phyloP scores from a whole-genome alignment of 2,888 invertebrate genomes.

The Gastrophysa polygoni region DNA sequence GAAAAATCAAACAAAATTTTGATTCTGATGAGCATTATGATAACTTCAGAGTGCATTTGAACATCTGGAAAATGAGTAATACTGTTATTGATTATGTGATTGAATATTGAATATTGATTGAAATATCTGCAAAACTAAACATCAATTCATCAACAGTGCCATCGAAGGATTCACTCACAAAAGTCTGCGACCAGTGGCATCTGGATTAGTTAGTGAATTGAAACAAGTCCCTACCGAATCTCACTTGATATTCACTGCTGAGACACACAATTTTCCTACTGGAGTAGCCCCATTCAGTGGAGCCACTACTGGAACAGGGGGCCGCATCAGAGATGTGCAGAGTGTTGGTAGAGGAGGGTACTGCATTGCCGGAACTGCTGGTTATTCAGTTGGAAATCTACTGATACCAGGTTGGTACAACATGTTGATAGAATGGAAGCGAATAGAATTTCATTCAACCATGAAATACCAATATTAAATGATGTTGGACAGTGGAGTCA shows the following conservation, averaged over 20 bases:
- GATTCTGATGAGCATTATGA: too few species aligned
- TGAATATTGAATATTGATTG: too few species aligned
- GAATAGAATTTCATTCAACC: too few species aligned
- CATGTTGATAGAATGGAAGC: too few species aligned
- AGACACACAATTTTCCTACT: slow-evolving; percentile 98
- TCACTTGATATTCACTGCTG: slow-evolving; percentile 96
- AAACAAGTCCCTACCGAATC: slow-evolving; percentile 64
- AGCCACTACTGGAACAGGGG: slow-evolving; percentile 97
- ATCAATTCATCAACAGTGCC: slow-evolving; percentile 63
- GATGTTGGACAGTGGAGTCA: too few species aligned
- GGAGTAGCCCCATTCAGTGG: slow-evolving; percentile 98
- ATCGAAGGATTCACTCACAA: slow-evolving; percentile 81
- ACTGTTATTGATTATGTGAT: too few species aligned
- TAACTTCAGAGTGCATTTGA: too few species aligned
- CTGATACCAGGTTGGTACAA: slow-evolving; percentile 82
- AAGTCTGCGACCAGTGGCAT: slow-evolving; percentile 70
- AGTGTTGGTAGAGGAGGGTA: slow-evolving; percentile 93
- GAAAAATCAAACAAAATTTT: too few species aligned
- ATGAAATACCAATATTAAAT: too few species aligned
- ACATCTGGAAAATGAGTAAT: too few species aligned
- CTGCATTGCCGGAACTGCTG: slow-evolving; percentile 94
- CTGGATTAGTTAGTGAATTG: slow-evolving; percentile 69
- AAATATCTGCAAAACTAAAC: too few species aligned
- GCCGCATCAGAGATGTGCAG: slow-evolving; percentile 93
- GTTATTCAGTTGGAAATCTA: slow-evolving; percentile 94